phyloP scores from a whole-genome alignment of 1,140 invertebrate genomes.

The Anoplophora glabripennis region DNA sequence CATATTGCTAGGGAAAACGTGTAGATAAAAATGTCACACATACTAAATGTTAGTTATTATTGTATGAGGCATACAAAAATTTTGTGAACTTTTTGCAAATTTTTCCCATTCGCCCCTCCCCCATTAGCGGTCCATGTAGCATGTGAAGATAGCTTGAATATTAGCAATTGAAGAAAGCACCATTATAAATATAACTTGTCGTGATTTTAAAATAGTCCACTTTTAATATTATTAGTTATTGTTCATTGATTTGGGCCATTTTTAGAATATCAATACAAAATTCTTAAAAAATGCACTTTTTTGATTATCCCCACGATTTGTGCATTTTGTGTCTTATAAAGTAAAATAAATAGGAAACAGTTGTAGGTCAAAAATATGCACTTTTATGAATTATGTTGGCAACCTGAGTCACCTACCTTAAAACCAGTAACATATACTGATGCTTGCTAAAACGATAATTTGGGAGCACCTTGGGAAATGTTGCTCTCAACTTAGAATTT shows the following conservation, averaged over 20 bases:
- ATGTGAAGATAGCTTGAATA: constrained; percentile 50
- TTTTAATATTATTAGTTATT: constrained; percentile 32
- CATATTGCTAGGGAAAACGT: constrained; percentile 25
- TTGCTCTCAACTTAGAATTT: constrained; percentile 24
- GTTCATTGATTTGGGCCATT: constrained; percentile 32
- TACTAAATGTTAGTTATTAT: constrained; percentile 43
- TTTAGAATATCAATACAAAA: constrained; percentile 32
- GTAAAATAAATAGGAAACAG: neutral
- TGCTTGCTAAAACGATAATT: neutral
- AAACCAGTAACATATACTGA: constrained; percentile 2
- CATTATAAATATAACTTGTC: constrained; percentile 40
- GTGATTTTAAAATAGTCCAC: constrained; percentile 33
- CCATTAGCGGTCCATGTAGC: constrained; percentile 46
- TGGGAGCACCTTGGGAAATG: constrained; percentile 35
- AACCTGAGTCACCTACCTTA: constrained; percentile 12
- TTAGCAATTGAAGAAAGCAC: constrained; percentile 50
- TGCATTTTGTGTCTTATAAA: constrained; percentile 23
- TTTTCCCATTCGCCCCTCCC: constrained; percentile 44
- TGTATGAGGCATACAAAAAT: constrained; percentile 48
- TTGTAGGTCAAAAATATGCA: constrained; percentile 20
- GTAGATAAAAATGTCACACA: constrained; percentile 47
- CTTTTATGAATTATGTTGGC: constrained; percentile 22
- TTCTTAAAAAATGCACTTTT: constrained; percentile 26
- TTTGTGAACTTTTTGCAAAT: constrained; percentile 40
- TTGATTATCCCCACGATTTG: constrained; percentile 3